phyloP scores from a whole-genome alignment of 2,888 invertebrate species.

The Eupithecia exiguata region DNA sequence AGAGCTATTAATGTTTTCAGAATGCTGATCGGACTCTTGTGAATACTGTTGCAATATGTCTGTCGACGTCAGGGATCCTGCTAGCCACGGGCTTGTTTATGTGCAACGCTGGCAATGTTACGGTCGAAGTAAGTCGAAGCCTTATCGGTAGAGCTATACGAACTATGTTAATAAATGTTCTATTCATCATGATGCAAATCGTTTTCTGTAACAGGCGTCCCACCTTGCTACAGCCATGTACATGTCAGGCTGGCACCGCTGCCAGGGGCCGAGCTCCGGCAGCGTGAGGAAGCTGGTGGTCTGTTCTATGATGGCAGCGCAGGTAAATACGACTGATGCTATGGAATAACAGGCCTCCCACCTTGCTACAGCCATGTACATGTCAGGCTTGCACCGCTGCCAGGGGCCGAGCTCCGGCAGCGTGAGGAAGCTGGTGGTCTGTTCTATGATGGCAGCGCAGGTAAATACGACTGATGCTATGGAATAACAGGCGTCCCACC shows the following conservation, averaged over 20 bases:
- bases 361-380: no score
- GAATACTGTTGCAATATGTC: constrained; percentile 7
- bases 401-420: no score
- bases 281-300: constrained; percentile 43
- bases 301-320: constrained; percentile 48
- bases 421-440: no score
- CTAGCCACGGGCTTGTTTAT: constrained; percentile 43
- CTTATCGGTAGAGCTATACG: no score
- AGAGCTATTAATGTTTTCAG: constrained; percentile 9
- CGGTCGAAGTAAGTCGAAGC: constrained; percentile 35
- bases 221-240: constrained; percentile 50
- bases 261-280: constrained; percentile 31
- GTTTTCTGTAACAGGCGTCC: constrained; percentile 43
- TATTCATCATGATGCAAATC: not conserved
- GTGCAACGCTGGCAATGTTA: constrained; percentile 52
- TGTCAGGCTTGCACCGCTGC: no score
- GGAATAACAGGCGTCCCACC: no score
- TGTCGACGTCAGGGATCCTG: constrained; percentile 37
- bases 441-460: no score
- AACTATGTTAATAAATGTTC: no score
- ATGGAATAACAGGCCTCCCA: no score
- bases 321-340: constrained; percentile 33
- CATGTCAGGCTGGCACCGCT: constrained; percentile 51
- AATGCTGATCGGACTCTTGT: constrained; percentile 10
- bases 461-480: no score